A percentile compares a stretch with the other conserved stretches of the same genome.
Conservation (phyloP, 2,113 vertebrate genomes). For the Cryptotis parvus region DNA sequence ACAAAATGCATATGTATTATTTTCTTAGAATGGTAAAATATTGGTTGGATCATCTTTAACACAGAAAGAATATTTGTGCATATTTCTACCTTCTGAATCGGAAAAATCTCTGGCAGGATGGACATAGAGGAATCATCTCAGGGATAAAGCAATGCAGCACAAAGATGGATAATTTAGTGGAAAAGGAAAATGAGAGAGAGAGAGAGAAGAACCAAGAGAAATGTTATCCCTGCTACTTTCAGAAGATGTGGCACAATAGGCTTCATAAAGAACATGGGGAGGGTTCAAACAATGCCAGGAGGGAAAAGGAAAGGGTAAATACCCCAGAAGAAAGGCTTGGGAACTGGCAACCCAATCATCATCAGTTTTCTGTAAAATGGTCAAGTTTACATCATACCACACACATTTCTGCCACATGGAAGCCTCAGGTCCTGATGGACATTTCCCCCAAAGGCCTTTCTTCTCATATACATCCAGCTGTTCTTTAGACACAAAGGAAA, state of each 20-base stretch:
- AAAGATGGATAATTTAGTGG: background rate
- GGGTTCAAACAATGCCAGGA: background rate
- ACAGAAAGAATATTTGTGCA: conserved; percentile 70
- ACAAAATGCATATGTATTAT: background rate
- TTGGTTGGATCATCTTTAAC: conserved; percentile 35
- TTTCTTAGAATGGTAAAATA: background rate
- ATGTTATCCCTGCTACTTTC: background rate
- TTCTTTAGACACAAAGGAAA: conserved; percentile 25
- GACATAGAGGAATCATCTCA: background rate
- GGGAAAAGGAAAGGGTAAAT: background rate
- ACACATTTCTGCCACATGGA: background rate
- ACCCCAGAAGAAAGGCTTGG: background rate
- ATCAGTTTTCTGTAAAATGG: background rate
- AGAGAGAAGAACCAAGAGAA: background rate
- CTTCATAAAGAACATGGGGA: background rate
- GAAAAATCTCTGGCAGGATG: background rate
- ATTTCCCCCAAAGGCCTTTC: background rate
- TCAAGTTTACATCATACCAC: background rate
- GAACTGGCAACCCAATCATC: background rate
- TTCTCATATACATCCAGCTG: conserved; percentile 37
- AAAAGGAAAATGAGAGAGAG: background rate
- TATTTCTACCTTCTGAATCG: background rate
- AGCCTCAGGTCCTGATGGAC: background rate
- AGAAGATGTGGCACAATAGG: background rate
- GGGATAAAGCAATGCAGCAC: background rate